Conservation (phyloP, 2,888 invertebrate species). For the Apodemia zela region DNA sequence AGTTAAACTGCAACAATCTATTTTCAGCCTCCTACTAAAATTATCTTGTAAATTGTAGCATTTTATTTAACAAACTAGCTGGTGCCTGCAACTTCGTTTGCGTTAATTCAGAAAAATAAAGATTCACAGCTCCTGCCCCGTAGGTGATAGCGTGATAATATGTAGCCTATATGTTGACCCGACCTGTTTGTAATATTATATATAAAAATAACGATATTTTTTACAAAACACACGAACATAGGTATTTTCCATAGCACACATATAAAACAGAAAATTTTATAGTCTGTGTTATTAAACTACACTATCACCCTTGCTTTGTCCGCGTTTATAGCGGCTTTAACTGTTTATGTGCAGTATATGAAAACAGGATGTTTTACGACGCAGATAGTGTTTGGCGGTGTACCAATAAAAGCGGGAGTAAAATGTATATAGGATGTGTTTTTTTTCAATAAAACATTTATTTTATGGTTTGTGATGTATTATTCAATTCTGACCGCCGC, state of each 20-base stretch:
- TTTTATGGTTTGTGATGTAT: background rate
- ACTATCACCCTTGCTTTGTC: conserved; percentile 7
- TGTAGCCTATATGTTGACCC: no score
- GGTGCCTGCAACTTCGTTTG: no score
- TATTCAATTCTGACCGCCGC: conserved; percentile 4
- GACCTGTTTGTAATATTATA: no score
- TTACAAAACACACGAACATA: no score
- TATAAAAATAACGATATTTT: no score
- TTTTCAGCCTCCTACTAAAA: no score
- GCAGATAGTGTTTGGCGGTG: conserved; percentile 8
- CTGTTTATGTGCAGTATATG: conserved; percentile 27
- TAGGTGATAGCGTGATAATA: no score
- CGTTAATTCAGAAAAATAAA: no score
- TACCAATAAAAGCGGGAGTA: conserved; percentile 9
- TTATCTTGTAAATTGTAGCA: no score
- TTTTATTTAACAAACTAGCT: no score
- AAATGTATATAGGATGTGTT: background rate
- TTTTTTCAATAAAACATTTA: conserved; percentile 14
- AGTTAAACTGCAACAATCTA: no score
- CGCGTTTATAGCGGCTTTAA: conserved; percentile 10
- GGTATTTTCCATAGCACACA: background rate
- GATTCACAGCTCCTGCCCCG: no score
- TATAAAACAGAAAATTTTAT: background rate
- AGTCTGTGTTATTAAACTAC: background rate
- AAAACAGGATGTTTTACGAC: conserved; percentile 18